Base-by-base conservation (phyloP, 2,888 invertebrate genomes). In the Harpalus rufipes region DNA sequence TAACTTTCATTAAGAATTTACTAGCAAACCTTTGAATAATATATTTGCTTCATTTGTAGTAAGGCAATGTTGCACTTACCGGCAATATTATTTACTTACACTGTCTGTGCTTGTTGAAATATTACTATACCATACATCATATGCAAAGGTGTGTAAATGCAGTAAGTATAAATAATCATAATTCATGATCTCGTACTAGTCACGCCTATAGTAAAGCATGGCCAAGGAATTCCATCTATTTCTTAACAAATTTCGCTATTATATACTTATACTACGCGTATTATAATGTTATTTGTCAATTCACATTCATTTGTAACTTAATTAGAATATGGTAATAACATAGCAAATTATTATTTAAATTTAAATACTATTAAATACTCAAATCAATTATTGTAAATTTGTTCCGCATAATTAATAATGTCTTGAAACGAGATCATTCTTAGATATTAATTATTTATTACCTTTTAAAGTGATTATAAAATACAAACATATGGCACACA, bases 21-120 rank as follows among this genome's bases (percentile, higher is more conserved):
- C 32, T 2, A 32, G 32, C 5, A 51, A 51, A 51, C 10, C 10
- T 51, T 12, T 51, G 44, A 10, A 51, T 51, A 51, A 51, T 51
- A 51, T 51, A 51, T 51, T 2, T 8, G 44, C 44, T 51, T 51
- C 44, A 51, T 51, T 51, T 51, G 44, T 51, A 51, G 12, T 51
- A 51, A 5, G 12, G 10, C 44, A 51, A 12, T 51, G 44, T 51
- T 44, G 12, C 10, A 51, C 44, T 8, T 51, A 51, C 8, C 44
- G 8, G 44, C 44, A 51, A 51, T 51, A 51, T 51, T 51, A 51
- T 51, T 51, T 51, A 51, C 44, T 51, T 51, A 51, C 44, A 51
- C 0, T 51, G 44, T 51, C 44, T 51, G 44, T 51, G 44, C 8
- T 12, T 51, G 44, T 51, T 51, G 44, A 51, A 51, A 51, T 51